Percentiles rank a stretch among this genome's conserved stretches.
Conservation (phyloP, 2,797 vertebrate species). For the Psittacula derbiana region DNA sequence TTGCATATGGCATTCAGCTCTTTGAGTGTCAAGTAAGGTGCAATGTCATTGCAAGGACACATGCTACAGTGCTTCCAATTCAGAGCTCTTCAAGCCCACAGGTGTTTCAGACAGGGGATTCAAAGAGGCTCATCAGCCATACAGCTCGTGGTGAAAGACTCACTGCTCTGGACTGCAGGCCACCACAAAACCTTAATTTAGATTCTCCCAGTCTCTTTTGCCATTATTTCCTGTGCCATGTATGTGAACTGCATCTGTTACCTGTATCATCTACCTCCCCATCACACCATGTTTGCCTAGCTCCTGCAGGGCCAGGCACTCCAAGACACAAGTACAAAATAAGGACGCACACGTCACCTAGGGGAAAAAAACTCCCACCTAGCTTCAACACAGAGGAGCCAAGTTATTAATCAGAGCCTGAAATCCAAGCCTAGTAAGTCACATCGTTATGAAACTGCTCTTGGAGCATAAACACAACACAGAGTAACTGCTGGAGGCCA, state of each 20-base stretch:
- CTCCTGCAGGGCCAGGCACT: background rate
- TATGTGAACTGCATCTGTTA: background rate
- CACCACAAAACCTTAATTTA: background rate
- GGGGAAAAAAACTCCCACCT: background rate
- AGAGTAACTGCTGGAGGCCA: background rate
- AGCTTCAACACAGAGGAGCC: background rate
- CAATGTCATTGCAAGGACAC: background rate
- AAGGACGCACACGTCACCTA: background rate
- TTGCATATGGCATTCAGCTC: background rate
- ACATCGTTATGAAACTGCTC: background rate
- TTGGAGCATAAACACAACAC: background rate
- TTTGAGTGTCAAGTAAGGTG: background rate
- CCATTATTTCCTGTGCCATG: accelerated
- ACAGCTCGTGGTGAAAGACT: accelerated
- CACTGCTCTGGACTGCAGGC: background rate
- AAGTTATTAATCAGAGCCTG: background rate
- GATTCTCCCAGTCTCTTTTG: background rate
- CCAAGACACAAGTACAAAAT: background rate
- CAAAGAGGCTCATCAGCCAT: background rate
- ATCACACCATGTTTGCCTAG: background rate
- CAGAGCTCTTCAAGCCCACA: background rate
- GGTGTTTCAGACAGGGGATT: background rate
- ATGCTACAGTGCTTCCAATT: accelerated
- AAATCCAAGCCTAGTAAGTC: background rate
- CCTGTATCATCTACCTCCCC: accelerated